Evolutionary conservation across 2,113 vertebrate species (phyloP), one percentile per base, ranked within the genome.

Genomic region (Tupaia tana): DNA sequence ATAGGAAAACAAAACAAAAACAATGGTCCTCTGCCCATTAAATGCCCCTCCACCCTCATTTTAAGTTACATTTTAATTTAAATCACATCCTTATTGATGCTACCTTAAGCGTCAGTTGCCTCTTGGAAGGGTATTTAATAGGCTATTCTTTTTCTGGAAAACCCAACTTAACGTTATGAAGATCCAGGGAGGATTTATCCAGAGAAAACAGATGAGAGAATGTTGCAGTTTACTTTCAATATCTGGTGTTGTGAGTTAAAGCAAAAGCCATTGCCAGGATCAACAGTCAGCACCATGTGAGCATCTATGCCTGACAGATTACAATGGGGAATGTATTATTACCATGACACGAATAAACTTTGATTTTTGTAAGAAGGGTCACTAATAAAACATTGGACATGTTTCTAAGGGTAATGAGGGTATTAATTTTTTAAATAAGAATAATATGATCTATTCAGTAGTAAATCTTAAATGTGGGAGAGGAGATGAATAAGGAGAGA

Each of bases 21-120:
- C 15, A 12, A 5, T 66, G 15, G 0, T 82, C 81, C 18, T 86
- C 29, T 89, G 56, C 9, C 75, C 54, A 54, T 54, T 84, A 71
- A 92, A 43, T 9, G 15, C 54, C 77, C 77, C 2, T 14, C 5
- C 7, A 56, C 71, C 25, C 58, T 89, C 22, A 83, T 63, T 86
- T 95, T 86, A 87, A 54, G 15, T 71, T 93, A 25, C 8, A 63
- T 95, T 96, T 81, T 91, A 29, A 27, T 59, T 59, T 94, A 93
- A 95, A 43, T 52, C 3, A 52, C 14, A 75, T 71, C 31, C 16
- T 88, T 7, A 56, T 1, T 64, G 24, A 81, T 69, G 34, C 12
- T 20, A 90, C 9, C 24, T 91, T 73, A 80, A 77, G 15, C 25
- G 29, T 63, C 24, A 61, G 61, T 64, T 89, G 24, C 7, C 80